Evolutionary conservation across 2,113 vertebrate genomes (phyloP), one percentile per base, ranked within the genome.

Genomic region (Gymnorhina tibicen): DNA sequence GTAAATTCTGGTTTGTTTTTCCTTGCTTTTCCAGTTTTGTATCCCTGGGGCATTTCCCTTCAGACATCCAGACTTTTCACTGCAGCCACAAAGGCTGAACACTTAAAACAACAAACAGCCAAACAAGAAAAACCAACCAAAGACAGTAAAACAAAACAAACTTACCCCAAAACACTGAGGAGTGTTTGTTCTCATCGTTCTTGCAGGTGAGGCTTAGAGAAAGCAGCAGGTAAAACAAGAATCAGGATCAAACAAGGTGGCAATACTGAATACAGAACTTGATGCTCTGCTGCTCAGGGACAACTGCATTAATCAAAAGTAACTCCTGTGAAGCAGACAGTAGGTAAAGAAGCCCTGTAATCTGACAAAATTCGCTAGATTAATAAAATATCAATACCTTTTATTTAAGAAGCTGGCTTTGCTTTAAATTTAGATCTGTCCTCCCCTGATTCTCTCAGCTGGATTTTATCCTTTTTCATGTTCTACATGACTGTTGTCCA

Each of bases 381-480:
- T 68, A 41, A 53, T 47, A 66, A 46, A 39, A 6, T 24, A 37
- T 10, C 3, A 6, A 27, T 42, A 52, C 8, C 10, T 74, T 74
- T 53, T 18, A 76, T 63, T 56, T 83, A 63, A 78, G 50, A 52
- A 59, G 26, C 87, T 89, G 86, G 98, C 97, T 98, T 98, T 55
- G 98, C 98, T 94, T 97, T 97, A 22, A 95, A 67, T 44, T 97
- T 93, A 16, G 64, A 82, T 19, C 97, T 98, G 39, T 98, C 97
- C 24, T 97, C 96, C 5, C 85, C 95, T 79, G 92, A 70, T 59
- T 97, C 83, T 75, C 97, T 97, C 85, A 98, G 90, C 47, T 97
- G 97, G 59, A 92, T 92, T 74, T 97, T 80, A 4, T 95, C 96
- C n/a, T 97, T 91, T 91, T 82, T 98, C 97, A 6, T 35, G 92